phyloP scores from a whole-genome alignment of 2,113 vertebrate genomes.

The Chlamydotis undulata region DNA sequence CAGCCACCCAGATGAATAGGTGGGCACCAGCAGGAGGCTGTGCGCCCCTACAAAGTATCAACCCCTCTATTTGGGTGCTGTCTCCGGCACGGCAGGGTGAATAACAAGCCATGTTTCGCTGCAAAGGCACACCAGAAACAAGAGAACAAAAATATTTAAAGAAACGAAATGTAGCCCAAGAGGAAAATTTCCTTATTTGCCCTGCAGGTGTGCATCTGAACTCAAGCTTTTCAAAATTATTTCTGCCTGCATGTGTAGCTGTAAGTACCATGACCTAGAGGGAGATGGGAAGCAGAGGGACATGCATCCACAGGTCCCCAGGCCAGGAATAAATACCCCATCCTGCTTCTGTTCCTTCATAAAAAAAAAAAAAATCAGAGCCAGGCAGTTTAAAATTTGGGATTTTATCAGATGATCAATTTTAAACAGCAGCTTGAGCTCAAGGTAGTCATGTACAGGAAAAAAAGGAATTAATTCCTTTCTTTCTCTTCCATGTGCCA shows the following conservation, averaged over 20 bases:
- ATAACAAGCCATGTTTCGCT: not conserved
- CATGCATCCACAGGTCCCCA: not conserved
- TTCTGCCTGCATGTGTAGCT: not conserved
- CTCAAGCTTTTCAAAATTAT: not conserved
- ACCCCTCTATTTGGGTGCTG: not conserved
- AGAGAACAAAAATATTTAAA: not conserved
- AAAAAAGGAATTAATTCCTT: constrained; percentile 28
- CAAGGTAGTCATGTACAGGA: not conserved
- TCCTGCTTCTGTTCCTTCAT: not conserved
- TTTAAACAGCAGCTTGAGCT: constrained; percentile 10
- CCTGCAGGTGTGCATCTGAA: not conserved
- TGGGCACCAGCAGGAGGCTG: not conserved
- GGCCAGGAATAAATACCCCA: not conserved
- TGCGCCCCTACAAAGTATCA: not conserved
- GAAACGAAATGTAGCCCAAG: not conserved
- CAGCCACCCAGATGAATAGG: not conserved
- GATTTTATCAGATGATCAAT: not conserved
- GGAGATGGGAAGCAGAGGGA: not conserved
- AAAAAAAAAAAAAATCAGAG: not conserved
- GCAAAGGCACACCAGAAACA: not conserved
- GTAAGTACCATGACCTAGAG: not conserved
- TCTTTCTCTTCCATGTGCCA: constrained; percentile 5
- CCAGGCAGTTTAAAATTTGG: not conserved
- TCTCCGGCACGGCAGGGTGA: accelerated
- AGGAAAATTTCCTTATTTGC: not conserved